A percentile compares a stretch with the other conserved stretches of the same genome.
Evolutionary conservation across 2,888 invertebrate genomes (phyloP).

Genomic region (Thelaira solivaga): DNA sequence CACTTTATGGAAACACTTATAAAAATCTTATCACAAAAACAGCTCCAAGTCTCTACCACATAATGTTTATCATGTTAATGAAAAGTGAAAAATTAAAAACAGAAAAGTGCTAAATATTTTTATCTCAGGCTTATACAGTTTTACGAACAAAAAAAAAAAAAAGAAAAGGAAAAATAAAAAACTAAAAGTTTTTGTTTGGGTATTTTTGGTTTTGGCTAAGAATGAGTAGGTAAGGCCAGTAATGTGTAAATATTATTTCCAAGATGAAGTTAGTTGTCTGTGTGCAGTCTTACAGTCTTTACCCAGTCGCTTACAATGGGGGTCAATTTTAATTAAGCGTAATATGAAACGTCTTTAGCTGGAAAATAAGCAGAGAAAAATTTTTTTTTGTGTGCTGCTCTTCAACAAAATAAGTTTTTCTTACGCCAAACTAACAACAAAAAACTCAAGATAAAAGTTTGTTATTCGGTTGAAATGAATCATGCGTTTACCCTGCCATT

Average conservation of each 20-base stretch:
- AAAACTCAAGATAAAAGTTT: neutral
- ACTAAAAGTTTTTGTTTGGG: neutral
- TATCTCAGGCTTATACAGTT: slow-evolving; percentile 30
- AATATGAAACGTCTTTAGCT: slow-evolving; percentile 11
- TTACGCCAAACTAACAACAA: neutral
- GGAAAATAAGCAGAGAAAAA: slow-evolving; percentile 15
- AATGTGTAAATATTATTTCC: neutral
- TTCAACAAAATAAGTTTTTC: slow-evolving; percentile 13
- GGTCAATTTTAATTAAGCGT: slow-evolving; percentile 49
- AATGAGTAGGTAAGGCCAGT: neutral
- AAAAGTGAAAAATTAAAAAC: slow-evolving; percentile 18
- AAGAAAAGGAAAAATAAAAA: neutral
- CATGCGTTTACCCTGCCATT: neutral
- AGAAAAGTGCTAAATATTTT: slow-evolving; percentile 24
- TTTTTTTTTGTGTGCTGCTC: neutral
- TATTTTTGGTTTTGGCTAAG: neutral
- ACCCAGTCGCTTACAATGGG: neutral
- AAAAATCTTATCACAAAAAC: slow-evolving; percentile 23
- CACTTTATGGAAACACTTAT: slow-evolving; percentile 7
- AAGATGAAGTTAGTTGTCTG: neutral
- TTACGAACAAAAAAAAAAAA: neutral
- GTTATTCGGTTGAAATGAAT: slow-evolving; percentile 2
- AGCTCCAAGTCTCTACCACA: slow-evolving; percentile 1
- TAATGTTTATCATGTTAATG: slow-evolving; percentile 14
- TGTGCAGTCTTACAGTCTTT: neutral